These are phyloP conservation scores for Lagorchestes hirsutus DNA, from an alignment of 2,797 vertebrate genomes.

Conservation along the genomic window DNA sequence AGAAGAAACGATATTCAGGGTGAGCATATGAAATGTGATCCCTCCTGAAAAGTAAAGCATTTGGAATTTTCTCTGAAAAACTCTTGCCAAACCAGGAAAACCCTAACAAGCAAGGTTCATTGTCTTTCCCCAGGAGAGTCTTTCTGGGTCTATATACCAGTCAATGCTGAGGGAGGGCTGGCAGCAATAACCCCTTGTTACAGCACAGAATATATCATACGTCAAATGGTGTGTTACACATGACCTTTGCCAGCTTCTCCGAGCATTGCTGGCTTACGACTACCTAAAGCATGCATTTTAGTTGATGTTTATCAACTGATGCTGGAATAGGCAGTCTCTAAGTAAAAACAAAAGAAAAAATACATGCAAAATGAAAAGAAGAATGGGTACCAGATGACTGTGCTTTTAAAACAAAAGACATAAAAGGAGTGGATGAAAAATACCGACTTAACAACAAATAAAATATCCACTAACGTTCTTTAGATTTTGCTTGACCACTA, in stretches of 20 bases:
- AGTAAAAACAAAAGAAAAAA: constrained; percentile 1
- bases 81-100: constrained; percentile 61
- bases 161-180: constrained; percentile 5
- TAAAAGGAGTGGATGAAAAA: constrained; percentile 26
- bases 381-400: constrained; percentile 13
- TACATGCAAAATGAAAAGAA: not conserved
- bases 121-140: constrained; percentile 38
- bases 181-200: not conserved
- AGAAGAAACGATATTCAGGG: constrained; percentile 72
- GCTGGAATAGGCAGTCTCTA: constrained; percentile 7
- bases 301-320: not conserved
- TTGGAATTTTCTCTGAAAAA: constrained; percentile 51
- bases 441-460: constrained; percentile 39
- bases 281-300: not conserved
- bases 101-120: not conserved
- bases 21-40: constrained; percentile 60
- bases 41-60: constrained; percentile 54
- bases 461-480: constrained; percentile 5
- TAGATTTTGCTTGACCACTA: constrained; percentile 53
- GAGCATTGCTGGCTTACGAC: not conserved
- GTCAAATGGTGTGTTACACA: not conserved
- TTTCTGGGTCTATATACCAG: not conserved
- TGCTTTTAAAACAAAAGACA: constrained; percentile 7
- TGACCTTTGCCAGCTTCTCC: not conserved
- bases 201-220: not conserved